phyloP scores from a whole-genome alignment of 2,113 vertebrate species.

The Peromyscus polionotus region DNA sequence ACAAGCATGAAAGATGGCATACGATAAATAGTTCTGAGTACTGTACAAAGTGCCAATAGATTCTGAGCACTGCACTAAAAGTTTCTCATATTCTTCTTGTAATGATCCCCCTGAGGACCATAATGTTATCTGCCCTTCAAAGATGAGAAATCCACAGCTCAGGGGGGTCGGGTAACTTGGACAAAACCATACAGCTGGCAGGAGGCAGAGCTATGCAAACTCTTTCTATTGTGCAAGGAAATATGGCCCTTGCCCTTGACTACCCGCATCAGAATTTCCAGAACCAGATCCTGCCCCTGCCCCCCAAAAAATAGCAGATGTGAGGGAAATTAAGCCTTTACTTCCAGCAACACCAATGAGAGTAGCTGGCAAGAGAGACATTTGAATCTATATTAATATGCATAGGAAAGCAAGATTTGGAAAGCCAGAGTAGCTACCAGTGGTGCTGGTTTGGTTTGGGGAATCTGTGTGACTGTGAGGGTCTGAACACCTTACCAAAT shows the following conservation, averaged over 20 bases:
- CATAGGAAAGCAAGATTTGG: not conserved
- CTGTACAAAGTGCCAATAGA: not conserved
- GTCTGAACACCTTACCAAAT: not conserved
- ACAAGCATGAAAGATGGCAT: not conserved
- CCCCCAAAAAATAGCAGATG: not conserved
- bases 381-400: not conserved
- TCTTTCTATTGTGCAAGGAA: not conserved
- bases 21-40: not conserved
- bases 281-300: not conserved
- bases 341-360: not conserved
- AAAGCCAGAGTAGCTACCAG: not conserved
- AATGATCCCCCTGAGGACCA: not conserved
- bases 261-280: slow-evolving; percentile 10
- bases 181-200: not conserved
- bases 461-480: not conserved
- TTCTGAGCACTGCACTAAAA: not conserved
- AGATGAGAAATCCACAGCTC: not conserved
- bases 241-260: not conserved
- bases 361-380: not conserved
- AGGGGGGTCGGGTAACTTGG: not conserved
- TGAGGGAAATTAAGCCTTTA: not conserved
- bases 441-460: not conserved
- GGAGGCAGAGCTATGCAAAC: not conserved
- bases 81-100: not conserved
- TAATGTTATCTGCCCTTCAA: slow-evolving; percentile 12